Evolutionary conservation across 1,140 invertebrate species (phyloP).

Genomic region (Atta cephalotes): DNA sequence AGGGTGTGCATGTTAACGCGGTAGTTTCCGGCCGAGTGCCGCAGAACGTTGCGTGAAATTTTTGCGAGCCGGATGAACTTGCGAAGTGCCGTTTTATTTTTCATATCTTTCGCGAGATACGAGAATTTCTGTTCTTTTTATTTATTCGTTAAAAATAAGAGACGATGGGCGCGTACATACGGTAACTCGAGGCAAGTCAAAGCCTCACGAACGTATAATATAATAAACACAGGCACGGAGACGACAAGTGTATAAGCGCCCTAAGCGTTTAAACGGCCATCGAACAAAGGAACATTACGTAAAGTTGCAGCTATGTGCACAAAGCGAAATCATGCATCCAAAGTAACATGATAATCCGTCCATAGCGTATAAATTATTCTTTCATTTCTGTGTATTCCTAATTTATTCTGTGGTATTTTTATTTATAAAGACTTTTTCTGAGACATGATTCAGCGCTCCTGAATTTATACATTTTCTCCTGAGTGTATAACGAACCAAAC

Average conservation of each 20-base stretch:
- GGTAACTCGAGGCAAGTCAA: conserved; percentile 14
- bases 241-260: background rate
- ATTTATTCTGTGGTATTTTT: conserved; percentile 6
- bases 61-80: conserved; percentile 17
- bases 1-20: conserved; percentile 51
- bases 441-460: background rate
- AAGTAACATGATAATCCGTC: conserved; percentile 35
- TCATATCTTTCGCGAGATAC: background rate
- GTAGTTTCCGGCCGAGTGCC: conserved; percentile 45
- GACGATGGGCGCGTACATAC: background rate
- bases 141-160: conserved; percentile 30
- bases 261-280: conserved; percentile 28
- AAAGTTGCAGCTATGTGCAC: background rate
- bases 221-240: conserved; percentile 36
- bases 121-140: background rate
- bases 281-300: conserved; percentile 31
- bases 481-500: background rate
- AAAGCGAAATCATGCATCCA: conserved; percentile 30
- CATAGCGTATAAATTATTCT: conserved; percentile 36
- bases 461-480: background rate
- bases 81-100: background rate
- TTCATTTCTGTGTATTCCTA: background rate
- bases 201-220: background rate
- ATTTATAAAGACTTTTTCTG: background rate
- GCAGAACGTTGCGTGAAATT: conserved; percentile 34